A percentile compares a stretch with the other conserved stretches of the same genome.
These are phyloP conservation scores for Rhagonycha fulva DNA, from an alignment of 2,888 invertebrate genomes.

Conservation along the genomic window DNA sequence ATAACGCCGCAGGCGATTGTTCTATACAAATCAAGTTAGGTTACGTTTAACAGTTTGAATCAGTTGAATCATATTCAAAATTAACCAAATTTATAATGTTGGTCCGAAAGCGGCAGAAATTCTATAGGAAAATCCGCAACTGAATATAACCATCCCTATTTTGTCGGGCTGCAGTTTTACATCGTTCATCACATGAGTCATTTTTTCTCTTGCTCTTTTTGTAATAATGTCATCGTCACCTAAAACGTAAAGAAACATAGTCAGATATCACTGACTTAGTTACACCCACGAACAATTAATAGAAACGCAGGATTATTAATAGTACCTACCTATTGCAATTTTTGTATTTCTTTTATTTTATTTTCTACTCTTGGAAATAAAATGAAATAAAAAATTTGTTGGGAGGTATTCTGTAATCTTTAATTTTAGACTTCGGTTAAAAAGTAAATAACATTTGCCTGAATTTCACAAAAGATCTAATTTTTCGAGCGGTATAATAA, in stretches of 20 bases:
- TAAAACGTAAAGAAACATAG: neutral
- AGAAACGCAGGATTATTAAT: neutral
- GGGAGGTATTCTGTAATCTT: too few relatives aligned
- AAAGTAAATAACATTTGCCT: too few relatives aligned
- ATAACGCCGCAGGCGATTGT: too few relatives aligned
- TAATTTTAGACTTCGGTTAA: too few relatives aligned
- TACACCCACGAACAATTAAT: neutral
- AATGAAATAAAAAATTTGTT: too few relatives aligned
- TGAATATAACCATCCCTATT: neutral
- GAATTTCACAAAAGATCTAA: neutral
- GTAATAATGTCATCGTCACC: neutral
- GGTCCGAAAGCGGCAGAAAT: too few relatives aligned
- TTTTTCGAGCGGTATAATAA: neutral
- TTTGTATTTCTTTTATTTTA: too few relatives aligned
- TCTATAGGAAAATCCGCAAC: neutral
- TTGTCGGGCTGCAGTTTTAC: neutral
- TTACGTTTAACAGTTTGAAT: too few relatives aligned
- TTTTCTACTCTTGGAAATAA: neutral
- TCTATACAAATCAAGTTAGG: too few relatives aligned
- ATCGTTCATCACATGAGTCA: neutral
- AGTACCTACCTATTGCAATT: too few relatives aligned
- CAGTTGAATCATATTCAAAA: too few relatives aligned
- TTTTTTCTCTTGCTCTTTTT: neutral
- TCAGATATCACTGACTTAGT: neutral
- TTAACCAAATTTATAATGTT: too few relatives aligned